A percentile compares a stretch with the other conserved stretches of the same genome.
Evolutionary conservation across 1,140 invertebrate species (phyloP).

Genomic region (Nomia melanderi): DNA sequence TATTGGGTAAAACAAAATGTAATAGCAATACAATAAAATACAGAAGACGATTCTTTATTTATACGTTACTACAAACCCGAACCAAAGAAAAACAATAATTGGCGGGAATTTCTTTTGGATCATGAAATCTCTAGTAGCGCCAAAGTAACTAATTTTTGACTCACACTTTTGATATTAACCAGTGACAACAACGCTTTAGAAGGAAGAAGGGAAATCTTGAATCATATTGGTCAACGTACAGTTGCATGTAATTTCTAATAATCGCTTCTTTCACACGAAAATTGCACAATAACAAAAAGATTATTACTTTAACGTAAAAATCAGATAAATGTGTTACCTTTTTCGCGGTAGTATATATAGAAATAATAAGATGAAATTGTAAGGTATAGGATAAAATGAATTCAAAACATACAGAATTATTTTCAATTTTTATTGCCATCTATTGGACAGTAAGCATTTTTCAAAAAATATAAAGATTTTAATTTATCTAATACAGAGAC

Average conservation of each 20-base stretch:
- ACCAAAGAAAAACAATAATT: constrained; percentile 5
- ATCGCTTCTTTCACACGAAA: no score
- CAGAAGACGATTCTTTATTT: neutral
- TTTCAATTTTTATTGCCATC: constrained; percentile 19
- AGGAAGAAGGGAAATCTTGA: neutral
- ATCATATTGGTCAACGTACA: neutral
- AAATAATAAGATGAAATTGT: no score
- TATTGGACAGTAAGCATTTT: constrained; percentile 45
- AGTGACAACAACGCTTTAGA: neutral
- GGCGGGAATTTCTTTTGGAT: constrained; percentile 24
- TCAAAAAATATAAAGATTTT: constrained; percentile 52
- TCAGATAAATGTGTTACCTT: no score
- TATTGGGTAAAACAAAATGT: neutral
- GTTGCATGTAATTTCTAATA: neutral
- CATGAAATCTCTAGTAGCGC: neutral
- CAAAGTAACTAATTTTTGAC: neutral
- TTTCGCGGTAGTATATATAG: no score
- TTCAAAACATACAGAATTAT: neutral
- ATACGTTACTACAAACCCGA: neutral
- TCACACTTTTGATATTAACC: neutral
- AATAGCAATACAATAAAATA: neutral
- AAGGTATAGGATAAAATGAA: neutral
- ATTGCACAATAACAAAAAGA: no score
- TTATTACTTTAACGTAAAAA: no score
- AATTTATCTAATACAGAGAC: constrained; percentile 61